A percentile compares a stretch with the other conserved stretches of the same genome.
These are phyloP conservation scores for Cremastobaeus sp. DNA, from an alignment of 2,888 invertebrate species.

Conservation along the genomic window DNA sequence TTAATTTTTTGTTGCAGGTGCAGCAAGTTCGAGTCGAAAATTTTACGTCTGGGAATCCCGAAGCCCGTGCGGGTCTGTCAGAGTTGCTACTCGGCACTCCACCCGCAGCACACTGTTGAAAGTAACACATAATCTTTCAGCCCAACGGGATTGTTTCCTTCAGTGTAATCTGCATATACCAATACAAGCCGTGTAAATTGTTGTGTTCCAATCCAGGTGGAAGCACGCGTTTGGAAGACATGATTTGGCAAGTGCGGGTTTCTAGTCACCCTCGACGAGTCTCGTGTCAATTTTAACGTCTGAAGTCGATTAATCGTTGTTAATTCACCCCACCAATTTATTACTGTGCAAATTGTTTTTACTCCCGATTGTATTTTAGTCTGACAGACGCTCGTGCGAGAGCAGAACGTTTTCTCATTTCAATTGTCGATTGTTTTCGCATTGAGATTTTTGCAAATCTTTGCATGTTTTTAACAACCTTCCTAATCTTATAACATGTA, in stretches of 20 bases:
- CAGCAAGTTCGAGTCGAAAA: conserved; percentile 97
- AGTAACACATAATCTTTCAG: conserved; percentile 68
- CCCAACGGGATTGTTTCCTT: conserved; percentile 53
- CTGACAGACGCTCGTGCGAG: too few species aligned
- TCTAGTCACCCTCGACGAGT: too few species aligned
- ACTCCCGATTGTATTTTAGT: conserved; percentile 9
- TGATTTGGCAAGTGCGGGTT: too few species aligned
- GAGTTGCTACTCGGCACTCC: conserved; percentile 86
- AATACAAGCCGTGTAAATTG: conserved; percentile 51
- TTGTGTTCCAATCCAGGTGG: conserved; percentile 31
- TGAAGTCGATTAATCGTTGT: too few species aligned
- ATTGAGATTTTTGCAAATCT: conserved; percentile 29
- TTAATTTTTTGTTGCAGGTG: conserved; percentile 81
- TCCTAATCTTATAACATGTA: too few species aligned
- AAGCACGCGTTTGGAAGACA: conserved; percentile 25
- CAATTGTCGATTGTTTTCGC: conserved; percentile 8
- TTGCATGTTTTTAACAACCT: conserved; percentile 43
- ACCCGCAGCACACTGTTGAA: conserved; percentile 73
- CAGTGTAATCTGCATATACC: conserved; percentile 66
- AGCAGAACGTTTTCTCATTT: not conserved
- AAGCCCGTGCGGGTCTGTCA: conserved; percentile 98
- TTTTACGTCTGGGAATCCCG: conserved; percentile 92
- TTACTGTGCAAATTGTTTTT: too few species aligned
- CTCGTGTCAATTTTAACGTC: conserved; percentile 14
- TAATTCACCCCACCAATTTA: too few species aligned